Evolutionary conservation across 2,797 vertebrate genomes (phyloP).

Genomic region (Hypotaenidia okinawae): DNA sequence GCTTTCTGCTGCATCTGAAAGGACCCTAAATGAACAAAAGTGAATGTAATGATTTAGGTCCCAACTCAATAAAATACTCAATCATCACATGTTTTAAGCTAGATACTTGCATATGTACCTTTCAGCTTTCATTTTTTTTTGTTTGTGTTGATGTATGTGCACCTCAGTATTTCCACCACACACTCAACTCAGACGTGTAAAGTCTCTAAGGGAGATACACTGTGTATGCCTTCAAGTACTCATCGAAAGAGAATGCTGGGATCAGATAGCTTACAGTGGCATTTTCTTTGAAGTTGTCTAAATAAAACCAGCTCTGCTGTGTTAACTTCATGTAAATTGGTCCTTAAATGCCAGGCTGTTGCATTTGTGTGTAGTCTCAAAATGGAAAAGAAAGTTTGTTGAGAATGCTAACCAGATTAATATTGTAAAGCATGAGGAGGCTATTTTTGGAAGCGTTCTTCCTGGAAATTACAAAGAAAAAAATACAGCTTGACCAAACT

Average conservation of each 20-base stretch:
- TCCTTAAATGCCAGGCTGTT: background rate
- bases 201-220: background rate
- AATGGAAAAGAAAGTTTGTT: background rate
- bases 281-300: conserved; percentile 2
- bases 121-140: background rate
- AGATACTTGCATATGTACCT: background rate
- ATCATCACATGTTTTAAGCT: background rate
- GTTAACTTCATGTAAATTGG: background rate
- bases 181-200: background rate
- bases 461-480: background rate
- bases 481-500: background rate
- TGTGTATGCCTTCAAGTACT: background rate
- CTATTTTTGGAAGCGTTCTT: conserved; percentile 32
- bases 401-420: background rate
- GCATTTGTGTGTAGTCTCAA: background rate
- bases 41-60: conserved; percentile 4
- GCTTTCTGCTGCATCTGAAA: conserved; percentile 28
- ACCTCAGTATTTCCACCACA: background rate
- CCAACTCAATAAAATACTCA: background rate
- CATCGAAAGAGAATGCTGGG: background rate
- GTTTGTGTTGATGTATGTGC: background rate
- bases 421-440: background rate
- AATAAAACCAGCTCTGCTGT: background rate
- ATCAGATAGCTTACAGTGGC: background rate
- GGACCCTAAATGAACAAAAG: conserved; percentile 28